Percentiles rank a stretch among this genome's conserved stretches.
Conservation (phyloP, 2,797 vertebrate genomes). For the Notolabrus celidotus region DNA sequence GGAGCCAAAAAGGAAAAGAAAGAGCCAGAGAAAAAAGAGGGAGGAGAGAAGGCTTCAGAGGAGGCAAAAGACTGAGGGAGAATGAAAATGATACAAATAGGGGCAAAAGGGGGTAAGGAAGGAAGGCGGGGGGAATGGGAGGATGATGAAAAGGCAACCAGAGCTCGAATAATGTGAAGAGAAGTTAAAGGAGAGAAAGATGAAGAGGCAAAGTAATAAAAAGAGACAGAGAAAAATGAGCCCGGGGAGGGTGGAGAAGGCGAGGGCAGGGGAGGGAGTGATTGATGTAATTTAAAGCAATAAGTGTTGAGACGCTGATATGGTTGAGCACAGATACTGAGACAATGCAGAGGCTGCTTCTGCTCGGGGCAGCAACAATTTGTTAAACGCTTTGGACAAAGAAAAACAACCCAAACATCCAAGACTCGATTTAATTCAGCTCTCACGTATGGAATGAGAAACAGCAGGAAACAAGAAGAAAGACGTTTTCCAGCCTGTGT, state of each 20-base stretch:
- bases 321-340: slow-evolving; percentile 81
- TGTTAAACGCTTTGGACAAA: slow-evolving; percentile 81
- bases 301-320: slow-evolving; percentile 86
- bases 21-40: slow-evolving; percentile 51
- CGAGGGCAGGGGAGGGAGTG: slow-evolving; percentile 77
- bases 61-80: slow-evolving; percentile 67
- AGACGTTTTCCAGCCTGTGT: slow-evolving; percentile 19
- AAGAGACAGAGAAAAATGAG: slow-evolving; percentile 86
- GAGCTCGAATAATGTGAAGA: slow-evolving; percentile 78
- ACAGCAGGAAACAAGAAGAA: slow-evolving; percentile 51
- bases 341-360: slow-evolving; percentile 75
- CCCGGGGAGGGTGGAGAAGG: slow-evolving; percentile 72
- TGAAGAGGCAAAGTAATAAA: slow-evolving; percentile 85
- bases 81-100: slow-evolving; percentile 63
- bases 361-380: slow-evolving; percentile 78
- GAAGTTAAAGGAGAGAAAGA: slow-evolving; percentile 82
- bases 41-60: slow-evolving; percentile 42
- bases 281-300: slow-evolving; percentile 91
- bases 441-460: slow-evolving; percentile 67
- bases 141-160: slow-evolving; percentile 80
- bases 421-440: slow-evolving; percentile 80
- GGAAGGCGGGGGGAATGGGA: slow-evolving; percentile 48
- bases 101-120: slow-evolving; percentile 65
- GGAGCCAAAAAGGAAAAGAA: slow-evolving; percentile 53
- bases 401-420: slow-evolving; percentile 78